Evolutionary conservation across 2,888 invertebrate genomes (phyloP).

Genomic region (Stenodera caucasica): DNA sequence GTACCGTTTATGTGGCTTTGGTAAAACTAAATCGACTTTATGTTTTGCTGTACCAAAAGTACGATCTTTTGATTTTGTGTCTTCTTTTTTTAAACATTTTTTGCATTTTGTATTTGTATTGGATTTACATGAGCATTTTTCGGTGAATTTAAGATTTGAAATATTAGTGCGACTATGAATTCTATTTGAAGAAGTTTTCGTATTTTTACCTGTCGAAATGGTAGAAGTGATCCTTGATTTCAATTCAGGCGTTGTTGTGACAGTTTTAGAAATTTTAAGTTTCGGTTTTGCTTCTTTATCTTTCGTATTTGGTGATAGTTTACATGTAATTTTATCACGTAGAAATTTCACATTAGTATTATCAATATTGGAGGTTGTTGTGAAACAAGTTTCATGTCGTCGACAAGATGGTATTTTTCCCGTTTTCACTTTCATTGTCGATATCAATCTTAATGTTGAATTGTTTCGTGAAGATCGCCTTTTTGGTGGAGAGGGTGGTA

Average conservation of each 20-base stretch:
- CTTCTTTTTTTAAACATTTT: slow-evolving; percentile 28
- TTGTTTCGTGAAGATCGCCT: slow-evolving; percentile 76
- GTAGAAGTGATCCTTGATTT: slow-evolving; percentile 51
- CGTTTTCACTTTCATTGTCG: slow-evolving; percentile 56
- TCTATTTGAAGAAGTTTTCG: slow-evolving; percentile 54
- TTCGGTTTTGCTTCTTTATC: slow-evolving; percentile 45
- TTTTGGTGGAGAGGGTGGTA: slow-evolving; percentile 70
- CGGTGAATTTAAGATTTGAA: background rate
- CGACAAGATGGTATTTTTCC: slow-evolving; percentile 47
- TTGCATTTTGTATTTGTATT: slow-evolving; percentile 29
- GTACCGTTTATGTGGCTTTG: slow-evolving; percentile 34
- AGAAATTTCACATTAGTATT: slow-evolving; percentile 64
- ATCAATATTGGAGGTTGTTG: slow-evolving; percentile 47
- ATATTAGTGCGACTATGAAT: slow-evolving; percentile 49
- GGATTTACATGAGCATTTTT: slow-evolving; percentile 25
- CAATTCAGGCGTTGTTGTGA: slow-evolving; percentile 47
- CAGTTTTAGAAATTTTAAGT: slow-evolving; percentile 45
- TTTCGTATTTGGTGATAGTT: slow-evolving; percentile 54
- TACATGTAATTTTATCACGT: slow-evolving; percentile 65
- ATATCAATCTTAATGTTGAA: slow-evolving; percentile 67
- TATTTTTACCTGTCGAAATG: slow-evolving; percentile 50
- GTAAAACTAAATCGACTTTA: slow-evolving; percentile 54
- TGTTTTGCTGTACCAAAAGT: slow-evolving; percentile 61
- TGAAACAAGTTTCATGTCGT: slow-evolving; percentile 60
- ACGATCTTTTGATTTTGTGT: slow-evolving; percentile 48